Evolutionary conservation across 2,113 vertebrate genomes (phyloP).

Genomic region (Ivindomyrus marchei): DNA sequence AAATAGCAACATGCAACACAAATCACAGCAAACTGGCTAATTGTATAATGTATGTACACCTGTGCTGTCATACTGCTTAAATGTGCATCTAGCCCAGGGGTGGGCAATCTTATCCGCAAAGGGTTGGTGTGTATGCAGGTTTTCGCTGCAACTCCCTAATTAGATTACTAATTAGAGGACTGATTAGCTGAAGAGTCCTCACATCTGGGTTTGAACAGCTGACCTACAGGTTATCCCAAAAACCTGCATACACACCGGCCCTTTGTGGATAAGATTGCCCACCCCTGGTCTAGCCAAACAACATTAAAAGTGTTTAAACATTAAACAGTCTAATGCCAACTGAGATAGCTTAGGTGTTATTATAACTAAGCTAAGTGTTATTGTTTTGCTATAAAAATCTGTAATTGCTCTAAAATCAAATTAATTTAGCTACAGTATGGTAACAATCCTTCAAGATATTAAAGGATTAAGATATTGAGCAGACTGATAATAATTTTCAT

Average conservation of each 20-base stretch:
- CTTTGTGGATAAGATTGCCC: too few relatives aligned
- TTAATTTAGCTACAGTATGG: not conserved
- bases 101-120: too few relatives aligned
- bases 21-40: not conserved
- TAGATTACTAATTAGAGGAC: too few relatives aligned
- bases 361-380: not conserved
- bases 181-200: too few relatives aligned
- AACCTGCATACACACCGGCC: too few relatives aligned
- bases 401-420: not conserved
- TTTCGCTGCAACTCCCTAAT: too few relatives aligned
- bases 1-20: not conserved
- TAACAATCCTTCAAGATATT: not conserved
- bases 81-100: not conserved
- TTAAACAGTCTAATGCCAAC: not conserved
- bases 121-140: too few relatives aligned
- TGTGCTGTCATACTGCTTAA: not conserved
- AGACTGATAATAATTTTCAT: not conserved
- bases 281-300: not conserved
- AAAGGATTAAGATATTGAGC: not conserved
- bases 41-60: not conserved
- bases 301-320: not conserved
- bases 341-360: not conserved
- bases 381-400: not conserved
- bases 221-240: too few relatives aligned
- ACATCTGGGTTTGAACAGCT: too few relatives aligned